Evolutionary conservation across 2,113 vertebrate genomes (phyloP).

Genomic region (human): DNA sequence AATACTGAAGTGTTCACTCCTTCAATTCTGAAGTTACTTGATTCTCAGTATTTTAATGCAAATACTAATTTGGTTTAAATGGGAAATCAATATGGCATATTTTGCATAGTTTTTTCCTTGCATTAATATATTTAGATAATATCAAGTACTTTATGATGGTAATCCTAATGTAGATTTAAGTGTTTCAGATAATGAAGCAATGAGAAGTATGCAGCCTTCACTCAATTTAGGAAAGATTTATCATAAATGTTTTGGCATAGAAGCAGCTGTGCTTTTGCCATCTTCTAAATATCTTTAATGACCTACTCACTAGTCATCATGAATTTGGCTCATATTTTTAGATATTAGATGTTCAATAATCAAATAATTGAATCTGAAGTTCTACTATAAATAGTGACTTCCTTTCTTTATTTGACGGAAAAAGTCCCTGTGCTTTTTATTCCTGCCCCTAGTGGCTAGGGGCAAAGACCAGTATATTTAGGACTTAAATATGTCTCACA

Average conservation of each 20-base stretch:
- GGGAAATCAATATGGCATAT: slow-evolving; percentile 39
- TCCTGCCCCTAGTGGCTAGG: background rate
- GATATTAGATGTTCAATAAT: background rate
- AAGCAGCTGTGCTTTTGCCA: slow-evolving; percentile 13
- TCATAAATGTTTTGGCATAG: background rate
- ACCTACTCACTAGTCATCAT: background rate
- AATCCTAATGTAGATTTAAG: background rate
- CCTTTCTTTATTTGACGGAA: slow-evolving; percentile 22
- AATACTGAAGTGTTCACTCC: background rate
- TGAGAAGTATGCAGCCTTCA: background rate
- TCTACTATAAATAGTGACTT: background rate
- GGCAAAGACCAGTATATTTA: background rate
- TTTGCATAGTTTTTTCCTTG: slow-evolving; percentile 19
- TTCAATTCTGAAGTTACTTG: slow-evolving; percentile 39
- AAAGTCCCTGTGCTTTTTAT: background rate
- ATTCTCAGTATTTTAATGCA: slow-evolving; percentile 59
- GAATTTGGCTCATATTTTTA: slow-evolving; percentile 47
- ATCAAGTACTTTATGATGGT: background rate
- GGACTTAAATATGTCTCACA: background rate
- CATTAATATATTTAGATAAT: slow-evolving; percentile 35
- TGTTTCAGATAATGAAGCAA: background rate
- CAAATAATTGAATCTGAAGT: slow-evolving; percentile 24
- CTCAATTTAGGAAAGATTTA: background rate
- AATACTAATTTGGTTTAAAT: slow-evolving; percentile 55
- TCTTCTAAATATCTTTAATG: slow-evolving; percentile 47